A percentile compares a stretch with the other conserved stretches of the same genome.
phyloP scores from a whole-genome alignment of 2,113 vertebrate genomes.

The Tetraodon nigroviridis region DNA sequence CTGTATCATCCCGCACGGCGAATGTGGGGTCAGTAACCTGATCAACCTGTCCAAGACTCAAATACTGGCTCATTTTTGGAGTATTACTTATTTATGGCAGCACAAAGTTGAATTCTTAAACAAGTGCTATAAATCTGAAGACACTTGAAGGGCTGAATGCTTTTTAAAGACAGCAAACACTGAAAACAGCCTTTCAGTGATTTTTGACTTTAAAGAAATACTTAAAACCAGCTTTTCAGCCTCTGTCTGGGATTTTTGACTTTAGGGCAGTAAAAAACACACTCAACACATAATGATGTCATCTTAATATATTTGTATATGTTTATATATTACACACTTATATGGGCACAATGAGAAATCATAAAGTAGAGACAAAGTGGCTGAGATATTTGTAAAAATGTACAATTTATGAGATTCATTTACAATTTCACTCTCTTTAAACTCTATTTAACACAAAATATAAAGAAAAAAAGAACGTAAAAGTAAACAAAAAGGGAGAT shows the following conservation, averaged over 20 bases:
- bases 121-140: too few species aligned
- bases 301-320: constrained; percentile 80
- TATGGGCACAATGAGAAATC: constrained; percentile 80
- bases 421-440: constrained; percentile 77
- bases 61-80: constrained; percentile 1
- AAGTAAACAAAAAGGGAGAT: constrained; percentile 47
- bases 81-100: background rate
- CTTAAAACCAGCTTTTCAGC: too few species aligned
- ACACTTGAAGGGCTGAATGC: too few species aligned
- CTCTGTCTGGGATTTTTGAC: background rate
- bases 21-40: constrained; percentile 1
- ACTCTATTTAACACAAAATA: constrained; percentile 77
- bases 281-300: constrained; percentile 44
- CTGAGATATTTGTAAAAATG: constrained; percentile 82
- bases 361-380: constrained; percentile 74
- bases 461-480: constrained; percentile 61
- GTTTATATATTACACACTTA: constrained; percentile 93
- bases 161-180: too few species aligned
- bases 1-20: constrained; percentile 11
- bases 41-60: constrained; percentile 3
- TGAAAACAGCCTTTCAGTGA: background rate
- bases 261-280: constrained; percentile 13
- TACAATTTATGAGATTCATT: constrained; percentile 90
- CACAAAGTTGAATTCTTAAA: too few species aligned
- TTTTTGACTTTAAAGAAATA: too few species aligned